Evolutionary conservation across 1,140 invertebrate species (phyloP), one percentile per base, ranked within the genome.

Genomic region (Mizuhopecten yessoensis): DNA sequence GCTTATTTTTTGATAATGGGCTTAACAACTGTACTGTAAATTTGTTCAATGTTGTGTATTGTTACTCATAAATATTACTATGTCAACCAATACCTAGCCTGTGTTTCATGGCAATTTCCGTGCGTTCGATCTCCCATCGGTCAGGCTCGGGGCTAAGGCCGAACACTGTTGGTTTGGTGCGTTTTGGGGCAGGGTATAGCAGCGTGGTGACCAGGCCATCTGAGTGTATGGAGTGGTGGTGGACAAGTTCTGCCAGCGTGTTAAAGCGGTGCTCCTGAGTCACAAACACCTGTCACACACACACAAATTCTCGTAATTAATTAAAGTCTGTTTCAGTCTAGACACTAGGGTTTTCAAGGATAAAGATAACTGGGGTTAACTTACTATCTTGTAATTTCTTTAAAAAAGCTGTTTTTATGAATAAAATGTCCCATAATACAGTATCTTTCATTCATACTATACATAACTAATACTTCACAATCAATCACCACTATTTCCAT

Each of bases 81-180:
- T 29, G 57, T 75, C 2, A 13, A 75, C 23, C 23, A 91, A 91
- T 92, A 97, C 97, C 99, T 88, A 99, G 97, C 97, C 99, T 99
- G 96, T 99, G 99, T 95, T 99, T 98, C 99, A 99, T 99, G 34
- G 99, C 98, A 95, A 99, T 99, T 96, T 99, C 99, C 33, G 99
- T 99, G 92, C 99, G 97, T 96, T 99, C 99, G 88, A 99, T 99
- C 92, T 96, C 96, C 96, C 96, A 96, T 88, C 95, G 94, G 93
- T 96, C 96, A 34, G 96, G 95, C 90, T 96, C 96, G 0, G 96
- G 96, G 91, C 96, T 96, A n/a, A 96, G 93, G 29, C 96, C 96
- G 94, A 96, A 97, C 87, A 96, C 96, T 11, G 99, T 99, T 34
- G 99, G 99, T 96, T 99, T 99, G 96, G 99, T 99, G 95, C 98